Evolutionary conservation across 2,113 vertebrate species (phyloP).

Genomic region (Ifrita kowaldi): DNA sequence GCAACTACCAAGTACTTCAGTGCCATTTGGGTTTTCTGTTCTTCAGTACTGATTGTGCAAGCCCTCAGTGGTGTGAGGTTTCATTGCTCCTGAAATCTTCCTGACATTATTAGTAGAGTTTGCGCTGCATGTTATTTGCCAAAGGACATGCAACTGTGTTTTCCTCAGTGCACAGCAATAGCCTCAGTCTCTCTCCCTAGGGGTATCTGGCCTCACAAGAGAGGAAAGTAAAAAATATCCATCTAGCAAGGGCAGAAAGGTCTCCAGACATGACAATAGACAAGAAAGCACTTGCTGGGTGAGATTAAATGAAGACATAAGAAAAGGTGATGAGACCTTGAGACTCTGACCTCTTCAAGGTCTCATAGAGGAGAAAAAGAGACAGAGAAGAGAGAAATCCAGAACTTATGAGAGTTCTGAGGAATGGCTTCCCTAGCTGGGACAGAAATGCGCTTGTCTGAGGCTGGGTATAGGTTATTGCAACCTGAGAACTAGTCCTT

Average conservation of each 20-base stretch:
- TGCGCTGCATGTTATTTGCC: rapidly evolving
- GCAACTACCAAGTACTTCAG: not conserved
- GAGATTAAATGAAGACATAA: not conserved
- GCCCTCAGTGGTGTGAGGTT: not conserved
- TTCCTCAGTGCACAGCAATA: not conserved
- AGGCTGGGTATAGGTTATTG: not conserved
- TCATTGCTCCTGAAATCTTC: not conserved
- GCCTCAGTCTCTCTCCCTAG: not conserved
- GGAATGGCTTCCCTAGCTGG: not conserved
- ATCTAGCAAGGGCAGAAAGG: not conserved
- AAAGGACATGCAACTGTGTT: not conserved
- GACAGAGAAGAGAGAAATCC: not conserved
- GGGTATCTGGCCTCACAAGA: not conserved
- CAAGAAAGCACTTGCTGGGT: not conserved
- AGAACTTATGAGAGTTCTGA: not conserved
- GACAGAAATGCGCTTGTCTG: not conserved
- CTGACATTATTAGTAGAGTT: not conserved
- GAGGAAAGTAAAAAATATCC: not conserved
- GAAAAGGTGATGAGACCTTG: not conserved
- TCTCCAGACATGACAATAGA: not conserved
- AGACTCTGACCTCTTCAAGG: not conserved
- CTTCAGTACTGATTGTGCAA: not conserved
- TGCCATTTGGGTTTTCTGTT: not conserved
- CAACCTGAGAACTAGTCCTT: not conserved
- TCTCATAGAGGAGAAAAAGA: not conserved